Evolutionary conservation across 2,797 vertebrate genomes (phyloP), one percentile per base, ranked within the genome.

Genomic region (Amazona finschi): DNA sequence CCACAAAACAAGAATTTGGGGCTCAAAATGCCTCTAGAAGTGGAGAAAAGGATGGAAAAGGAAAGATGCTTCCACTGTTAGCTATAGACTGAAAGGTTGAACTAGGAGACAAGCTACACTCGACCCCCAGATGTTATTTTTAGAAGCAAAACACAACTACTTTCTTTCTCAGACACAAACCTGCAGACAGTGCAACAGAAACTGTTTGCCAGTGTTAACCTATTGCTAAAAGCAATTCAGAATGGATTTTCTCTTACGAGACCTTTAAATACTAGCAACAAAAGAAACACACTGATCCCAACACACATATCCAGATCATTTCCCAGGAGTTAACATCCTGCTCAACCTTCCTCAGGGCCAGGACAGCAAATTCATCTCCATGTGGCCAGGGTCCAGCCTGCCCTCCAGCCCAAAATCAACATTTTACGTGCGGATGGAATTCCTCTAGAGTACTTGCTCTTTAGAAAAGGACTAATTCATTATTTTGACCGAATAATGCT

Each of bases 281-380:
- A 20, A 76, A 43, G 46, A 70, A 90, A 62, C 0, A 0, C 36
- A 3, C 60, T 41, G 84, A 74, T 64, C 57, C 80, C 14, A 58
- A 60, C 0, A 2, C 17, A 52, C 30, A 36, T 47, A 60, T 1
- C 13, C 1, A 3, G 30, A 7, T 46, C 2, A 62, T 21, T 43
- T 38, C 87, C 91, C 75, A 19, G 1, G 64, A 44, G 61, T 28
- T 41, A 22, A 4, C 21, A 27, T 20, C 38, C 52, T 43, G 43
- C 72, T 66, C 85, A 58, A 8, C 33, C 20, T 41, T 30, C 50
- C 69, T 55, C 50, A 12, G 27, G n/a, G 46, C 52, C 19, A 31
- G 43, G 47, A 33, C 24, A 53, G 30, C 17, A 69, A 78, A 78
- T 14, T 36, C 21, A 31, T 24, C 66, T 25, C 27, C 6, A 1